Base-by-base conservation (phyloP, 2,797 vertebrate species). In the Dendrocincla fuliginosa region DNA sequence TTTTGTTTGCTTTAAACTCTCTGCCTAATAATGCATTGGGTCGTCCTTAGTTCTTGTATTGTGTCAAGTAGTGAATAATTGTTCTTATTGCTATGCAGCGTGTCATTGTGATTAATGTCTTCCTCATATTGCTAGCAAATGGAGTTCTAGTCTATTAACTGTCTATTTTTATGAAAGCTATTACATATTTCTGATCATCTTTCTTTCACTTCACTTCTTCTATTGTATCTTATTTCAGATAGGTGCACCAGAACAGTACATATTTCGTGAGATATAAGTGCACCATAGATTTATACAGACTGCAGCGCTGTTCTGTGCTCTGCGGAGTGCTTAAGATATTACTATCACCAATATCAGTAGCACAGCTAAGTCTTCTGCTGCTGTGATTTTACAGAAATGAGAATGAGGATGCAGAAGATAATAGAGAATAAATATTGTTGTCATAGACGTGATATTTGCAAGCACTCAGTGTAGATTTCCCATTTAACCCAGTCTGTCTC, bases 91-190 rank as follows among this genome's bases (percentile, higher is more conserved):
- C 52, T 91, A 74, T 91, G 82, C 82, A 80, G 68, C 28, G 63
- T 18, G 9, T 74, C 82, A 80, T 33, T 53, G 47, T 93, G 95
- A 94, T 94, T 89, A 95, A 96, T 91, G 76, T 74, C 68, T 89
- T 80, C 33, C 33, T 85, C 33, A 32, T 79, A 83, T 49, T 91
- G 68, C 71, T 83, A 60, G 64, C 44, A 93, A 87, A 92, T 78
- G 73, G 68, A 93, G 93, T 93, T 95, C 84, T 93, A 96, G 84
- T 83, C 93, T 92, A 87, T 91, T 94, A 94, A 80, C 82, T 92
- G 64, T 74, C 93, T 93, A 46, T 25, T 93, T 91, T 93, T 87
- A 83, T 89, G 76, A 91, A 85, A 87, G 41, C 41, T 77, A 50
- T 87, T 87, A 74, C 60, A 50, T 89, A 92, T 91, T 92, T 92